Base-by-base conservation (phyloP, 2,113 vertebrate species). In the Megatriorchis doriae region DNA sequence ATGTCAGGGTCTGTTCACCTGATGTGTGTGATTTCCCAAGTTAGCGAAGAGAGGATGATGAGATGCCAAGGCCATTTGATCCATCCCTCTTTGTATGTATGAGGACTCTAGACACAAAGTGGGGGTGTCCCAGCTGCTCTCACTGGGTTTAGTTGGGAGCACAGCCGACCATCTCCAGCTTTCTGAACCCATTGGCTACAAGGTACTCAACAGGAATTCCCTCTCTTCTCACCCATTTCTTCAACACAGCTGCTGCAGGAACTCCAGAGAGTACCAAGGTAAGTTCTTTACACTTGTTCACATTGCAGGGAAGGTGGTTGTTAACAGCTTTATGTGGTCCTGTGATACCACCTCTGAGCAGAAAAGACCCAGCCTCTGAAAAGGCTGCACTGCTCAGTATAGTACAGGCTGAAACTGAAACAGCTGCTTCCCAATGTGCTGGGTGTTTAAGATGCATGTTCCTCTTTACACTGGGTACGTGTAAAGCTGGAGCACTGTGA, bases 371-470 rank as follows among this genome's bases (percentile, higher is more conserved):
- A 74, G 6, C 13, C 38, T 52, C 62, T 75, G 75, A 53, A 65
- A 45, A 43, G 23, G 3, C 20, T 56, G 7, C 15, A 19, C 29
- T 42, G 45, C 48, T 82, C 13, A 38, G 31, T 48, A 52, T n/a
- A 56, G 11, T 14, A 40, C 1, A 2, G 27, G 12, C n/a, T 90
- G 62, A 71, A 80, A 67, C 8, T 25, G 22, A 31, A 65, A 10
- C 22, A 45, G 16, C 2, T 5, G 0, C 19, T 71, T 85, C 27
- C 61, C 27, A 22, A 1, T 1, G 1, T 71, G 9, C 20, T 58
- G 26, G 16, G 36, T 8, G 47, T 56, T 47, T 55, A 1, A 6
- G 26, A 20, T 34, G 9, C 9, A 9, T 31, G 6, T 22, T 88
- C 18, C 11, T 47, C 47, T 53, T 61, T 16, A n/a, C 16, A 10